Conservation (phyloP, 2,113 vertebrate species). For the Xyliphius kryptos region DNA sequence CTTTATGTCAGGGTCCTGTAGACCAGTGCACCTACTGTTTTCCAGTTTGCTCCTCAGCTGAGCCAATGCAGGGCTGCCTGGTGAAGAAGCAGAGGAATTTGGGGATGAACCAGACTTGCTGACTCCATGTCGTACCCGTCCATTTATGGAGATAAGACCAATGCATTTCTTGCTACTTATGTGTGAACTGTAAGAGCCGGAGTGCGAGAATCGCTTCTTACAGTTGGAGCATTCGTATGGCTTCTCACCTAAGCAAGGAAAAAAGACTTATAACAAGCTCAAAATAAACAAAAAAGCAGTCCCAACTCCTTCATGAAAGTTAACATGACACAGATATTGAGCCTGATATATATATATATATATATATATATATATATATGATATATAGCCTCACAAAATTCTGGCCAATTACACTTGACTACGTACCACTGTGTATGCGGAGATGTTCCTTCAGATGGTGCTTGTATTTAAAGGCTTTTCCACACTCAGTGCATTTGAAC, state of each 20-base stretch:
- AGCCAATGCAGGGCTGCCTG: conserved; percentile 84
- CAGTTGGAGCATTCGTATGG: no score
- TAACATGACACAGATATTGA: no score
- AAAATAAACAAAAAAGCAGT: no score
- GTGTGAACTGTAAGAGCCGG: conserved; percentile 96
- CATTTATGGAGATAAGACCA: conserved; percentile 83
- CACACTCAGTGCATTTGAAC: conserved; percentile 97
- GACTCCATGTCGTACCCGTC: conserved; percentile 75
- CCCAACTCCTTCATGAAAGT: no score
- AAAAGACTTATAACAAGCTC: conserved; percentile 17
- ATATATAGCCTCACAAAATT: no score
- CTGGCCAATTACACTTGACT: no score
- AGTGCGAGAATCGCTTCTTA: conserved; percentile 98
- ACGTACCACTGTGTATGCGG: conserved; percentile 96
- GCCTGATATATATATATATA: no score
- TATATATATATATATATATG: no score
- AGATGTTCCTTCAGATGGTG: no score
- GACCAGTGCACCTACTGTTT: conserved; percentile 79
- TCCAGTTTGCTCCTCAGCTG: conserved; percentile 90
- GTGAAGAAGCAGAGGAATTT: conserved; percentile 87
- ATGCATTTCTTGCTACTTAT: conserved; percentile 99
- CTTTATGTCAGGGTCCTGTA: conserved; percentile 86
- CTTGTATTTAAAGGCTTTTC: no score
- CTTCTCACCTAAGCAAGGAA: conserved; percentile 80
- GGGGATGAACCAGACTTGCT: conserved; percentile 88